These are phyloP conservation scores for Leptinotarsa tumamoca DNA, from an alignment of 2,888 invertebrate species.

Conservation along the genomic window DNA sequence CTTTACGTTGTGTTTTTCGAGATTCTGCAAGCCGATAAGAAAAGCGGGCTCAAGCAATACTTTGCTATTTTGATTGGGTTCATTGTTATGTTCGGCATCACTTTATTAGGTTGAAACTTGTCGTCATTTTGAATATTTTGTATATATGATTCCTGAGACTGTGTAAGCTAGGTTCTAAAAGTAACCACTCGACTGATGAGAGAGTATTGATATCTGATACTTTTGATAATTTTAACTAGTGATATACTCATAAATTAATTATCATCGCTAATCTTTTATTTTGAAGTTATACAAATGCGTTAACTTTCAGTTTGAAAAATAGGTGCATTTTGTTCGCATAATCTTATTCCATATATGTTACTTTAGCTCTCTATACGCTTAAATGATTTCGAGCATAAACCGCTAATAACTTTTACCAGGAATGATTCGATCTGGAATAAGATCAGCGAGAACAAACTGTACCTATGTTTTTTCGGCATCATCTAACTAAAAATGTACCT, in stretches of 20 bases:
- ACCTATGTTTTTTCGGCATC: too few species aligned
- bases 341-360: too few species aligned
- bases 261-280: too few species aligned
- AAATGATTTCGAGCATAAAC: too few species aligned
- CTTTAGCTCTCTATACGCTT: too few species aligned
- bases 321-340: too few species aligned
- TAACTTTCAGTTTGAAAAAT: too few species aligned
- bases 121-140: not conserved
- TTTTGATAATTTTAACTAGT: not conserved
- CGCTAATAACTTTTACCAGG: too few species aligned
- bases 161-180: not conserved
- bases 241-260: not conserved
- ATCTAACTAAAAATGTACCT: too few species aligned
- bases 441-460: too few species aligned
- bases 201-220: not conserved
- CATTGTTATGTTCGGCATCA: constrained; percentile 75
- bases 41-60: constrained; percentile 75
- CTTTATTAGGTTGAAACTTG: constrained; percentile 29
- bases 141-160: not conserved
- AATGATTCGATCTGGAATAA: too few species aligned
- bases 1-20: constrained; percentile 98
- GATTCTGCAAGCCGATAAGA: constrained; percentile 76
- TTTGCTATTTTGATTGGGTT: constrained; percentile 78
- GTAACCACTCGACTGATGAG: not conserved
- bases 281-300: too few species aligned